Percentiles rank a stretch among this genome's conserved stretches.
Evolutionary conservation across 1,140 invertebrate genomes (phyloP).

Genomic region (Frieseomelitta varia): DNA sequence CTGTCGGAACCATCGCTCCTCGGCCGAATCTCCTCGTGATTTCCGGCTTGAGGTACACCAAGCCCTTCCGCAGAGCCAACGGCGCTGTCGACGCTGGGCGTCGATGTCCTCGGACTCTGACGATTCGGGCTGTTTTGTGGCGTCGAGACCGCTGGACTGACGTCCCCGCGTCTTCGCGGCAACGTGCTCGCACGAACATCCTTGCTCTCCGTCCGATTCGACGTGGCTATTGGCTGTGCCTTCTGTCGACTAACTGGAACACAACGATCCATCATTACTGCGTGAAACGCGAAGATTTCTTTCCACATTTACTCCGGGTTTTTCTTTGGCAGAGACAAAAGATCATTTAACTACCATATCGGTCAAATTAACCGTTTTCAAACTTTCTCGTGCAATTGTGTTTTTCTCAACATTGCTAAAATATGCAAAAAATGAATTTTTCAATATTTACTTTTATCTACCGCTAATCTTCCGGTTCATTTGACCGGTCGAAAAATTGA

Average conservation of each 20-base stretch:
- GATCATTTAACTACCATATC: no score
- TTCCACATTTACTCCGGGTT: no score
- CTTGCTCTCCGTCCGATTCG: conserved; percentile 63
- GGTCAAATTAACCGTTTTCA: no score
- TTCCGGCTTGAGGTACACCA: conserved; percentile 73
- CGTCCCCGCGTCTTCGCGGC: conserved; percentile 73
- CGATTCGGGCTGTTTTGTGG: conserved; percentile 72
- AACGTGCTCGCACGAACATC: conserved; percentile 76
- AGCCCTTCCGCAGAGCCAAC: conserved; percentile 84
- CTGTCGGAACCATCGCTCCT: conserved; percentile 79
- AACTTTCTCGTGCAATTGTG: no score
- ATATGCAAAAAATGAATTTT: no score
- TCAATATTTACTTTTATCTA: no score
- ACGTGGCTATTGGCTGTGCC: conserved; percentile 64
- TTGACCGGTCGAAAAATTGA: no score
- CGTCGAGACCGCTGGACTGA: conserved; percentile 64
- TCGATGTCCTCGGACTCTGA: conserved; percentile 78
- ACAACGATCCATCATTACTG: conserved; percentile 14
- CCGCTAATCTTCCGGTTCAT: no score
- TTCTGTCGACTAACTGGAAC: conserved; percentile 69
- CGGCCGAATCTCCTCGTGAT: conserved; percentile 70
- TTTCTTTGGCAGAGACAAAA: neutral
- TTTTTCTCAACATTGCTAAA: no score
- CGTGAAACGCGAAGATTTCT: neutral
- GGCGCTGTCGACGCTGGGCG: conserved; percentile 84